Percentiles rank a stretch among this genome's conserved stretches.
phyloP scores from a whole-genome alignment of 2,888 invertebrate genomes.

The Amphipyra berbera region DNA sequence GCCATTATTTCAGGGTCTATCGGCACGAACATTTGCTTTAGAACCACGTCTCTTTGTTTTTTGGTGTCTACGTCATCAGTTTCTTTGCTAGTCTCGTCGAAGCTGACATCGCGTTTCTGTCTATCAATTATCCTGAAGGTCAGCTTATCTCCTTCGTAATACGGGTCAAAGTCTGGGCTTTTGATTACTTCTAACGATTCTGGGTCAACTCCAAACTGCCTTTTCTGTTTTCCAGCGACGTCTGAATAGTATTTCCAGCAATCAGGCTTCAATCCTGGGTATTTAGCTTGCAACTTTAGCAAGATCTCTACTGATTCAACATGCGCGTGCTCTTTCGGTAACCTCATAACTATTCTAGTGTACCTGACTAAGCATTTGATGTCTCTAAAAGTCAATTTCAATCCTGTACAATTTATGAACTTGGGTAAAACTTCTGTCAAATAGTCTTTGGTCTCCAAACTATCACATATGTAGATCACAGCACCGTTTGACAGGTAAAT shows the following conservation, averaged over 20 bases:
- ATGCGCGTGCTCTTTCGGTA: slow-evolving; percentile 79
- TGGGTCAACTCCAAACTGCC: slow-evolving; percentile 85
- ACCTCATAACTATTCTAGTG: slow-evolving; percentile 79
- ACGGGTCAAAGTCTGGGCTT: slow-evolving; percentile 75
- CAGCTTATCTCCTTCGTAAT: slow-evolving; percentile 74
- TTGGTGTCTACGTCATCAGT: slow-evolving; percentile 62
- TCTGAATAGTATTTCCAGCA: slow-evolving; percentile 86
- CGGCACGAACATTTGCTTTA: slow-evolving; percentile 74
- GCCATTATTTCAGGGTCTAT: slow-evolving; percentile 75
- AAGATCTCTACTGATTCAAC: slow-evolving; percentile 78
- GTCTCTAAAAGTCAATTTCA: slow-evolving; percentile 79
- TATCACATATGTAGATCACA: slow-evolving; percentile 84
- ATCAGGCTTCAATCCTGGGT: slow-evolving; percentile 79
- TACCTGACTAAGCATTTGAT: slow-evolving; percentile 79
- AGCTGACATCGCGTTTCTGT: slow-evolving; percentile 77
- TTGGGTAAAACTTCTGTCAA: slow-evolving; percentile 79
- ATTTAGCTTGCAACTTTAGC: slow-evolving; percentile 69
- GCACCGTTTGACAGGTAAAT: slow-evolving; percentile 84
- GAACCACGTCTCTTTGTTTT: slow-evolving; percentile 65
- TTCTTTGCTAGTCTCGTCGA: slow-evolving; percentile 65
- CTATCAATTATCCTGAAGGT: slow-evolving; percentile 81
- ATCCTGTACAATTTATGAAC: slow-evolving; percentile 79
- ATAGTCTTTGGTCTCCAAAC: slow-evolving; percentile 84
- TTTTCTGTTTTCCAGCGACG: slow-evolving; percentile 82
- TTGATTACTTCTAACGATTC: slow-evolving; percentile 81